A percentile compares a stretch with the other conserved stretches of the same genome.
phyloP scores from a whole-genome alignment of 2,888 invertebrate genomes.

The Heliconius hortense region DNA sequence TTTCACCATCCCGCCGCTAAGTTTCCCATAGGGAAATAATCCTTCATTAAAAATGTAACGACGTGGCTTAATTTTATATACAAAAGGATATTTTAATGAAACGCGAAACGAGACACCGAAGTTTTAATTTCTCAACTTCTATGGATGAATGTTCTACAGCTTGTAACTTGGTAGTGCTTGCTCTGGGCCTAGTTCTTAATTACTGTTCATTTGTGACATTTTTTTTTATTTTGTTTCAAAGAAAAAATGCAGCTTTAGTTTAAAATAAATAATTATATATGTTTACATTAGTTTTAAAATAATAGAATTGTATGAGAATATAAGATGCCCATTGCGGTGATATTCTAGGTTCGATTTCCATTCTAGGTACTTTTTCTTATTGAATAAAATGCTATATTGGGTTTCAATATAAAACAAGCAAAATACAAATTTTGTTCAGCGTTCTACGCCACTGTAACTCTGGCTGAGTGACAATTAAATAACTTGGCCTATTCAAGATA shows the following conservation, averaged over 20 bases:
- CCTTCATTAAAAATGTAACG: slow-evolving; percentile 50
- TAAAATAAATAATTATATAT: not conserved
- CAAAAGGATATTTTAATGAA: slow-evolving; percentile 48
- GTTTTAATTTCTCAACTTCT: slow-evolving; percentile 46
- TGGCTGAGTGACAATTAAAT: too few relatives aligned
- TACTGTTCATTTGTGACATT: not conserved
- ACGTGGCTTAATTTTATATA: slow-evolving; percentile 47
- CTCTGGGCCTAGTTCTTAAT: slow-evolving; percentile 17
- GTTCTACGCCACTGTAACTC: too few relatives aligned
- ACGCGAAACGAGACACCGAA: slow-evolving; percentile 43
- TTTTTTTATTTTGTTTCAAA: not conserved
- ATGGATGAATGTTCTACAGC: slow-evolving; percentile 37
- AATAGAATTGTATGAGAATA: too few relatives aligned
- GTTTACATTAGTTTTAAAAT: too few relatives aligned
- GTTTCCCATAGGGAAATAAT: slow-evolving; percentile 42
- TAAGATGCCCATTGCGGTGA: too few relatives aligned
- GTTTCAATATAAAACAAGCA: too few relatives aligned
- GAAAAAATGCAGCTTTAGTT: not conserved
- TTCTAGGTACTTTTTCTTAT: too few relatives aligned
- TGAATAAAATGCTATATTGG: too few relatives aligned
- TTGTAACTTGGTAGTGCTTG: slow-evolving; percentile 18
- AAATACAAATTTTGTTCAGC: too few relatives aligned
- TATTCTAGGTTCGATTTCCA: too few relatives aligned
- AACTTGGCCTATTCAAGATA: not conserved
- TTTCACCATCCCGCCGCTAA: slow-evolving; percentile 35